Base-by-base conservation (phyloP, 1,140 invertebrate genomes). In the Drosophila nigrodunni region DNA sequence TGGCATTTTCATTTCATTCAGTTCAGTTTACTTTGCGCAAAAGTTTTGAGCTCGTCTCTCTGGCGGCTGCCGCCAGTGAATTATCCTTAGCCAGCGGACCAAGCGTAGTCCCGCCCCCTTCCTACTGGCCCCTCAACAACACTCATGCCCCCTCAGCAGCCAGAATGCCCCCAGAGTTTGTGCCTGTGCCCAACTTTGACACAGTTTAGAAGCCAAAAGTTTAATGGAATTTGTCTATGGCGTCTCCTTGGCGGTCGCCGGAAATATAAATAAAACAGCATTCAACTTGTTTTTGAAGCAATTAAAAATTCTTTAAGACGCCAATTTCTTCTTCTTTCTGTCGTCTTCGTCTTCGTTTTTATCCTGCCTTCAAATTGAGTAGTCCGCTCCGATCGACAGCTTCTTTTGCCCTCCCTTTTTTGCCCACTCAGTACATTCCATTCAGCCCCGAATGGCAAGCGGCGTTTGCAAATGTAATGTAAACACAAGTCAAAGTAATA, bases 231-330 rank as follows among this genome's bases (percentile, higher is more conserved):
- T 88, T 88, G 85, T 88, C 85, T 88, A 85, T 89, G 80, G 77
- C 77, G 70, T 72, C 67, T 82, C 70, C 79, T 78, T 50, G 82
- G 64, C 82, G 72, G 60, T 75, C 80, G 52, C 66, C 82, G 58
- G 74, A 74, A 89, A 83, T 81, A 88, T 89, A 88, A 88, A 89
- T 88, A 88, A 85, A 89, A 89, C 81, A 85, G 85, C 80, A 88
- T 88, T 88, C 81, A 89, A 81, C 85, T 88, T 89, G 80, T 88
- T 88, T 88, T 88, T 88, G 80, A 88, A 88, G 85, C 85, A 88
- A 88, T 88, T 88, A 88, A 88, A 88, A 89, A 85, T 89, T 89
- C 86, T 85, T 89, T 89, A 88, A 88, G 81, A 85, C 83, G 77
- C 62, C 25, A 30, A 30, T 30, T 30, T 30, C 59, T 60, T 18